Evolutionary conservation across 2,113 vertebrate species (phyloP).

Genomic region (Phaethornis superciliosus): DNA sequence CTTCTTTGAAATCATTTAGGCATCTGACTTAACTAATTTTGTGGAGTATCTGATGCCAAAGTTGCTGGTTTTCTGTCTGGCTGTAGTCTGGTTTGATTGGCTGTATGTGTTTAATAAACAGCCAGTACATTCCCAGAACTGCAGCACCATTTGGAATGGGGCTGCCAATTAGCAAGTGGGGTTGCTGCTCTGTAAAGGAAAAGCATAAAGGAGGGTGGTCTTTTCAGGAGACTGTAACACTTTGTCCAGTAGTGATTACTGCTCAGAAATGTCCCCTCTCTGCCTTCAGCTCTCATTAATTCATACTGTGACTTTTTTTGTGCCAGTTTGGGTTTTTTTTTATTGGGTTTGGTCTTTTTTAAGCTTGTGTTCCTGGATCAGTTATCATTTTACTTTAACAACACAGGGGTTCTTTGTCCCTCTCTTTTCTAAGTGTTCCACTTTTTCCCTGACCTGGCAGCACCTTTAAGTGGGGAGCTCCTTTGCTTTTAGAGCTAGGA

Average conservation of each 20-base stretch:
- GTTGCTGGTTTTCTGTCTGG: background rate
- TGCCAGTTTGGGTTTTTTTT: background rate
- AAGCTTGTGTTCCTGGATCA: background rate
- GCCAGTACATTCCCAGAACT: background rate
- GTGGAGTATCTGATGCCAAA: background rate
- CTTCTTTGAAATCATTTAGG: constrained; percentile 18
- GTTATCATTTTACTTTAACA: background rate
- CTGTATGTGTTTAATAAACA: background rate
- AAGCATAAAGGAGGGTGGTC: background rate
- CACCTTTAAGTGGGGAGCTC: background rate
- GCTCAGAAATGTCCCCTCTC: background rate
- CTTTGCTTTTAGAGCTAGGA: background rate
- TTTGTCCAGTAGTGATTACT: background rate
- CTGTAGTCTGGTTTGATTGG: background rate
- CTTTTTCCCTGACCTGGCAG: background rate
- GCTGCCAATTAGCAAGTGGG: background rate
- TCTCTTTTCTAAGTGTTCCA: background rate
- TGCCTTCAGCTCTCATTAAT: background rate
- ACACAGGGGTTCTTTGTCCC: background rate
- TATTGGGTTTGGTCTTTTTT: background rate
- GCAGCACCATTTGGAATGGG: background rate
- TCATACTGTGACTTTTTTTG: background rate
- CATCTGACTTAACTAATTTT: background rate
- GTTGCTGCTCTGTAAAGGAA: background rate
- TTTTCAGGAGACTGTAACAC: background rate